Evolutionary conservation across 2,113 vertebrate species (phyloP).

Genomic region (Setophaga coronata): DNA sequence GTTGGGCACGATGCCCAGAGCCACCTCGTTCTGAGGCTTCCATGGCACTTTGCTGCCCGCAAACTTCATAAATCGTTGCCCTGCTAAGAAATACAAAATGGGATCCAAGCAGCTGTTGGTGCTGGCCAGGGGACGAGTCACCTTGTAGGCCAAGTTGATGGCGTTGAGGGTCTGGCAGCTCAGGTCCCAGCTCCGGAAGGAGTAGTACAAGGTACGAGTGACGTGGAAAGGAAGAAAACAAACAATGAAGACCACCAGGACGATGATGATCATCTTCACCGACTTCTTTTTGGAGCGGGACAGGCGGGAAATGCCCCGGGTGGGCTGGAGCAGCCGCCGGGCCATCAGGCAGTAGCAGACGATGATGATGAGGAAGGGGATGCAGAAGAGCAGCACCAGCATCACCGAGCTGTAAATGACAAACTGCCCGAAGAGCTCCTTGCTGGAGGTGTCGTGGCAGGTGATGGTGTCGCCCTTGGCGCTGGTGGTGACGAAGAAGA

Average conservation of each 20-base stretch:
- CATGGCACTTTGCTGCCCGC: not conserved
- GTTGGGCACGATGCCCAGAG: not conserved
- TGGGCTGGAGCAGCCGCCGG: slow-evolving; percentile 79
- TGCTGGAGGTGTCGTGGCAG: slow-evolving; percentile 92
- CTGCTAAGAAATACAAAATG: slow-evolving; percentile 91
- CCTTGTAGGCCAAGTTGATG: slow-evolving; percentile 91
- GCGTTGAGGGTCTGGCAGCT: slow-evolving; percentile 84
- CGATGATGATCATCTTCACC: slow-evolving; percentile 91
- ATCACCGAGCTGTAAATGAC: slow-evolving; percentile 87
- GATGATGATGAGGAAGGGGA: slow-evolving; percentile 88
- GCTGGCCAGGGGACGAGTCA: slow-evolving; percentile 90
- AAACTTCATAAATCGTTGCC: slow-evolving; percentile 82
- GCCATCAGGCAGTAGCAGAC: slow-evolving; percentile 90
- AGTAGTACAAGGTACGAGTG: slow-evolving; percentile 92
- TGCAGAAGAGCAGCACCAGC: slow-evolving; percentile 85
- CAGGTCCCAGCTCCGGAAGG: slow-evolving; percentile 84
- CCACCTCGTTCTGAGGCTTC: slow-evolving; percentile 11
- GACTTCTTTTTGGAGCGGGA: slow-evolving; percentile 88
- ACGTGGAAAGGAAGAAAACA: slow-evolving; percentile 96
- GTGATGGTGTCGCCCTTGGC: slow-evolving; percentile 55
- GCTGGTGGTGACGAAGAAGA: slow-evolving; percentile 88
- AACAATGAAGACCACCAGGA: slow-evolving; percentile 86
- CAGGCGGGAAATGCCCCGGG: slow-evolving; percentile 64
- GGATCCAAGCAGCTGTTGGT: slow-evolving; percentile 96
- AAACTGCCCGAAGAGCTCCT: slow-evolving; percentile 85